Evolutionary conservation across 2,888 invertebrate species (phyloP), one percentile per base, ranked within the genome.

Genomic region (Anticlea derivata): DNA sequence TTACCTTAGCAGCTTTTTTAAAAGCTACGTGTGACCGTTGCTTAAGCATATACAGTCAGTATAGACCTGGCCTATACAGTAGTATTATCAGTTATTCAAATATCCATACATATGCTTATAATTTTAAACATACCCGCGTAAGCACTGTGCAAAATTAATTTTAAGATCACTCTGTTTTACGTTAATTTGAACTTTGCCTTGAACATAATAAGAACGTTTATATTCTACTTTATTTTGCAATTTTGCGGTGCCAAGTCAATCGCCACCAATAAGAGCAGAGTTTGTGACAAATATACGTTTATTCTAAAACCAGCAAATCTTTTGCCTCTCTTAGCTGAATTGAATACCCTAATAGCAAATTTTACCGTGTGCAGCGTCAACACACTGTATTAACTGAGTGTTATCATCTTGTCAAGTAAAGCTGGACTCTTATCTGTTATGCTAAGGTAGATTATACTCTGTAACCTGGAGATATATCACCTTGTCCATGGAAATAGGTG

Each of bases 321-420:
- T 71, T 75, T 66, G 64, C 58, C 69, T 70, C 71, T 69, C 60
- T 55, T 58, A 61, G 34, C 48, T 44, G 55, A 60, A 71, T 70
- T 59, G 65, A 79, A 79, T 80, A 76, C 78, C 72, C 72, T 75
- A 73, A 77, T 80, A 80, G 80, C 78, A 76, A 79, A 81, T 78
- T 80, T 77, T 73, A 71, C 75, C 66, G 63, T 76, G 73, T 76
- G 73, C 73, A 76, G 66, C 65, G 66, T 69, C 67, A 71, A 75
- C 76, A 73, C 74, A 73, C 75, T 74, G 72, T 68, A 73, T 75
- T 73, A 75, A 69, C 71, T 70, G 60, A 44, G 44, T 48, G 47
- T 46, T 10, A 22, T 17, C 8, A n/a, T 33, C 20, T 12, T 1
- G 43, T 48, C 64, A 63, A 68, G 69, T 66, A 57, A 75, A 74